These are phyloP conservation scores for Zygogramma bicolorata DNA, from an alignment of 2,888 invertebrate genomes.

Conservation along the genomic window DNA sequence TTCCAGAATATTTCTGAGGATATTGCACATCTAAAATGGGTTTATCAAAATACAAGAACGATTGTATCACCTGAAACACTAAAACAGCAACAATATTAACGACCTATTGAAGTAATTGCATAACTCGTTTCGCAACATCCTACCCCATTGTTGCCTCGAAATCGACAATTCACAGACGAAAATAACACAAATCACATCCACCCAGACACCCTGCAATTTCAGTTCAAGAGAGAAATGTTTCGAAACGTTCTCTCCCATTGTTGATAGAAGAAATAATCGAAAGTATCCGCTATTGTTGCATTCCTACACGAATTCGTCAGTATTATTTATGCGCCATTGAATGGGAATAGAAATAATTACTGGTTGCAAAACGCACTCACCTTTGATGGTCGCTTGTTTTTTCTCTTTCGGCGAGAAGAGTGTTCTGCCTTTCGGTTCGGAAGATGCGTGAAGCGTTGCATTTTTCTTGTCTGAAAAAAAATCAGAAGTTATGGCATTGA, in stretches of 20 bases:
- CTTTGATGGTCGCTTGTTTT: conserved; percentile 50
- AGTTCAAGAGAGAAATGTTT: not conserved
- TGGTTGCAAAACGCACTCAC: no score
- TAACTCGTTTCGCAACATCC: not conserved
- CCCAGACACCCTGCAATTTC: not conserved
- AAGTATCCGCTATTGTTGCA: not conserved
- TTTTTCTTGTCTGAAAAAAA: conserved; percentile 58
- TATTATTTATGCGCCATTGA: conserved; percentile 19
- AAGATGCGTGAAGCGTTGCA: conserved; percentile 46
- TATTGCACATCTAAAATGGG: no score
- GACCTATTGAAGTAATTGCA: no score
- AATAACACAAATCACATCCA: no score
- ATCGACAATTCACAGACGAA: not conserved
- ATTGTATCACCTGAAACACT: no score
- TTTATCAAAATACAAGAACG: no score
- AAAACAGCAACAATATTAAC: no score
- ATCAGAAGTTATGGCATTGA: not conserved
- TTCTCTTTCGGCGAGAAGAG: conserved; percentile 58
- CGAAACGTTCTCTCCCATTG: not conserved
- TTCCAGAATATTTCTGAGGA: no score
- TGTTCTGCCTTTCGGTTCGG: conserved; percentile 54
- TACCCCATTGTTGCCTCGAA: not conserved
- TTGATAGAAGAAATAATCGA: not conserved
- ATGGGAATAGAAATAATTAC: no score
- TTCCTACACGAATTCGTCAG: not conserved